Percentiles rank a stretch among this genome's conserved stretches.
phyloP scores from a whole-genome alignment of 2,888 invertebrate species.

The Andrena praecox region DNA sequence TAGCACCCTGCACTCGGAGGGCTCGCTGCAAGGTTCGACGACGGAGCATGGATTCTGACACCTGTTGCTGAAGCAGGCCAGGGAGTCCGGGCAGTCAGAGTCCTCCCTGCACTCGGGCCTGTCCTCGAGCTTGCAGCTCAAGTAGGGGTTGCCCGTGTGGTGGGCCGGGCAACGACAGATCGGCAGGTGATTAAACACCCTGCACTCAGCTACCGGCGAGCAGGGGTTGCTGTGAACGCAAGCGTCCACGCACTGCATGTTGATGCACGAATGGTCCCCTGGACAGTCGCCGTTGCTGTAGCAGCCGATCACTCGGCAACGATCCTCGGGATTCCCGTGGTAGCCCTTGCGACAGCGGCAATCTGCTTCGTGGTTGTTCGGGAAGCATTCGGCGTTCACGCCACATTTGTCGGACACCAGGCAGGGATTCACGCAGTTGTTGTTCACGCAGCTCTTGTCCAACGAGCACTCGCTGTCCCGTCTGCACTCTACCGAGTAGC shows the following conservation, averaged over 20 bases:
- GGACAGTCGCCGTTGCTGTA: slow-evolving; percentile 95
- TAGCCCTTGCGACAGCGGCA: slow-evolving; percentile 94
- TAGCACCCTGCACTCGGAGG: slow-evolving; percentile 93
- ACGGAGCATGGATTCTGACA: slow-evolving; percentile 94
- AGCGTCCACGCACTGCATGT: slow-evolving; percentile 94
- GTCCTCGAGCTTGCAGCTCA: slow-evolving; percentile 91
- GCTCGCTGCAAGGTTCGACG: slow-evolving; percentile 92
- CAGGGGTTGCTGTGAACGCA: slow-evolving; percentile 92
- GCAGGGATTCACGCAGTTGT: slow-evolving; percentile 95
- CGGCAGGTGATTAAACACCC: slow-evolving; percentile 92
- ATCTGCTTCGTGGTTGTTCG: slow-evolving; percentile 89
- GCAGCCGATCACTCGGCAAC: slow-evolving; percentile 93
- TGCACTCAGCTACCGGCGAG: slow-evolving; percentile 91
- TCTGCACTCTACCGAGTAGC: slow-evolving; percentile 93
- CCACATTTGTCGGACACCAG: slow-evolving; percentile 92
- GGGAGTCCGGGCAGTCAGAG: slow-evolving; percentile 91
- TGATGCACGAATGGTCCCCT: slow-evolving; percentile 92
- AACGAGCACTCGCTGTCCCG: slow-evolving; percentile 93
- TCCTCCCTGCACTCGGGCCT: slow-evolving; percentile 92
- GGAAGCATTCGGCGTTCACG: slow-evolving; percentile 93
- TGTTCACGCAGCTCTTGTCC: slow-evolving; percentile 93
- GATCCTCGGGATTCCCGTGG: slow-evolving; percentile 90
- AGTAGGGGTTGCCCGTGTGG: slow-evolving; percentile 92
- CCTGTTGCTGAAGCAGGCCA: slow-evolving; percentile 93
- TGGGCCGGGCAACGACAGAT: slow-evolving; percentile 94